phyloP scores from a whole-genome alignment of 2,113 vertebrate genomes.

The Atrichornis clamosus region DNA sequence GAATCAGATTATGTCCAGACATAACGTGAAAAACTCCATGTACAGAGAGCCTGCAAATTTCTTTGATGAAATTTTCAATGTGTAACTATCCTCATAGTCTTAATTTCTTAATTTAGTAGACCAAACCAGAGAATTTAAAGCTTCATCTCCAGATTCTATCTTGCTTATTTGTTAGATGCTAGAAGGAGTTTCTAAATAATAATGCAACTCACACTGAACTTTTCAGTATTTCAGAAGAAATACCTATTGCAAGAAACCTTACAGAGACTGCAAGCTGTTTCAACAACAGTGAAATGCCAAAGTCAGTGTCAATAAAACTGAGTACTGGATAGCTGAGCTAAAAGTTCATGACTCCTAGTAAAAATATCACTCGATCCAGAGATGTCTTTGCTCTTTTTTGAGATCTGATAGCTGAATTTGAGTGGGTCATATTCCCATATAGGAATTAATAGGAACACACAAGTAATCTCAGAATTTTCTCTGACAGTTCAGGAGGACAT shows the following conservation, averaged over 20 bases:
- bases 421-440: background rate
- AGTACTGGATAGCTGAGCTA: background rate
- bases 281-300: background rate
- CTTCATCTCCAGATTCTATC: background rate
- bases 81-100: background rate
- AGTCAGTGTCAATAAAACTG: background rate
- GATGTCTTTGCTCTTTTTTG: background rate
- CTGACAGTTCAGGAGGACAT: background rate
- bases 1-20: background rate
- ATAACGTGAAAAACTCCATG: background rate
- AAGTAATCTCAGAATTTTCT: background rate
- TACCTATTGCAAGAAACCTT: background rate
- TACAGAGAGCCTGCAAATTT: background rate
- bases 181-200: background rate
- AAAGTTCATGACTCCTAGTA: background rate
- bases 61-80: background rate
- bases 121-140: background rate
- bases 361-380: background rate
- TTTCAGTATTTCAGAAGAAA: background rate
- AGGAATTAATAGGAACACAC: background rate
- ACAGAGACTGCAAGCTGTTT: background rate
- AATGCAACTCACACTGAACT: background rate
- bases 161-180: background rate
- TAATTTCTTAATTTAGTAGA: background rate
- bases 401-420: background rate